A percentile compares a stretch with the other conserved stretches of the same genome.
Conservation (phyloP, 2,797 vertebrate genomes). For the Serranus cabrilla region DNA sequence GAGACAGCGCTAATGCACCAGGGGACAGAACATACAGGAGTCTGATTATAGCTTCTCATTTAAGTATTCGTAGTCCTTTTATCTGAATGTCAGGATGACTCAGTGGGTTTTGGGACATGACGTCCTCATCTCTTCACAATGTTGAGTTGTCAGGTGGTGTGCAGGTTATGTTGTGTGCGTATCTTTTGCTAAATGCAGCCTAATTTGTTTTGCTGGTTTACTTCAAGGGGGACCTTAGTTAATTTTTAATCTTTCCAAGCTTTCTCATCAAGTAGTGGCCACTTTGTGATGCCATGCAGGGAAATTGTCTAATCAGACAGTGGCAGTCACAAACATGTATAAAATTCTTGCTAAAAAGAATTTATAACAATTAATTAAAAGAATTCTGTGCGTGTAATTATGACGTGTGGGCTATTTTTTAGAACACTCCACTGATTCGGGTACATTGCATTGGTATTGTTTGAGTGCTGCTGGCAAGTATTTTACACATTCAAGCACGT, state of each 20-base stretch:
- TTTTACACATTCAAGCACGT: too few species aligned
- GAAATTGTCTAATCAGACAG: not conserved
- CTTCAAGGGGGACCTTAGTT: not conserved
- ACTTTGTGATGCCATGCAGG: not conserved
- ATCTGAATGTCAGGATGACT: not conserved
- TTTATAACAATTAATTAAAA: not conserved
- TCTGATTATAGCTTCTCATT: conserved; percentile 1
- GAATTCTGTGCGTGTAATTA: too few species aligned
- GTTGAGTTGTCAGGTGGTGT: not conserved
- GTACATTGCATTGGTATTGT: too few species aligned
- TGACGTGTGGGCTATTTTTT: too few species aligned
- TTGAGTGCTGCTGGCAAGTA: too few species aligned
- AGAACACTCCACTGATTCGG: too few species aligned
- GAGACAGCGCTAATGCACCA: not conserved
- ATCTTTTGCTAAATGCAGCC: not conserved
- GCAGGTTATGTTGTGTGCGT: not conserved
- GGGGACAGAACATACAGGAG: not conserved
- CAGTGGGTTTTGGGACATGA: not conserved
- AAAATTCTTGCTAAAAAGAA: too few species aligned
- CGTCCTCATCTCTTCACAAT: conserved; percentile 4
- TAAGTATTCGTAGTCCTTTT: not conserved
- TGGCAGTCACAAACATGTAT: not conserved
- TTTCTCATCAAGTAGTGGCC: not conserved
- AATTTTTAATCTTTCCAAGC: conserved; percentile 1
- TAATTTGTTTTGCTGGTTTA: conserved; percentile 11